Base-by-base conservation (phyloP, 2,113 vertebrate species). In the Pitta sordida region DNA sequence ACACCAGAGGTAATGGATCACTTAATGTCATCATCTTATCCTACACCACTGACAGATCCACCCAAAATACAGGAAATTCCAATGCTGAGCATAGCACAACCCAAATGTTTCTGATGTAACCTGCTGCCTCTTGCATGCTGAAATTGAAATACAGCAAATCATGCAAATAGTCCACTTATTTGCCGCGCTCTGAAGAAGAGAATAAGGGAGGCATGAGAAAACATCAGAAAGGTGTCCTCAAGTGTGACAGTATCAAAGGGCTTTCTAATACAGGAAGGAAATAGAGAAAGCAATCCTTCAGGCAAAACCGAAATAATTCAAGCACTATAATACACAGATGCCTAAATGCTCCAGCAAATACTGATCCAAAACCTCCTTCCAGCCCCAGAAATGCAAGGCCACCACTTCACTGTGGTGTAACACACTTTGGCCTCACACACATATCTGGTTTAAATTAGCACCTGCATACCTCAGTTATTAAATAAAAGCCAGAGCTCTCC, bases 361-460 rank as follows among this genome's bases (percentile, higher is more conserved):
- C 21, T 79, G 83, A 95, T 91, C 81, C 92, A 86, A 95, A 86
- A 70, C 39, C 26, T 88, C 70, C 71, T 65, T 90, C 53, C 48
- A 93, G 22, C 30, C 30, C 56, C 51, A 85, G 46, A 90, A 94
- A 89, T 2, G 18, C 83, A 90, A 96, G 52, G 65, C 83, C 74
- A 34, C 88, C 79, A 71, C 74, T 94, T 89, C 62, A 87, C 46
- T 23, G 36, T 19, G 56, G 62, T 41, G 78, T 68, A 90, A 92
- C 58, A n/a, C 80, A 82, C 89, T 83, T 87, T 84, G 56, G 93
- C 63, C 69, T 93, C 49, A 20, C 4, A 11, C 26, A 74, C 97
- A 97, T n/a, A n/a, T 97, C 93, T 98, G 97, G 94, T 96, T 95
- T 93, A 94, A 96, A 98, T 98, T 97, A 98, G 93, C 97, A 98